Evolutionary conservation across 2,888 invertebrate genomes (phyloP), one percentile per base, ranked within the genome.

Genomic region (Trypoxylon attenuatum): DNA sequence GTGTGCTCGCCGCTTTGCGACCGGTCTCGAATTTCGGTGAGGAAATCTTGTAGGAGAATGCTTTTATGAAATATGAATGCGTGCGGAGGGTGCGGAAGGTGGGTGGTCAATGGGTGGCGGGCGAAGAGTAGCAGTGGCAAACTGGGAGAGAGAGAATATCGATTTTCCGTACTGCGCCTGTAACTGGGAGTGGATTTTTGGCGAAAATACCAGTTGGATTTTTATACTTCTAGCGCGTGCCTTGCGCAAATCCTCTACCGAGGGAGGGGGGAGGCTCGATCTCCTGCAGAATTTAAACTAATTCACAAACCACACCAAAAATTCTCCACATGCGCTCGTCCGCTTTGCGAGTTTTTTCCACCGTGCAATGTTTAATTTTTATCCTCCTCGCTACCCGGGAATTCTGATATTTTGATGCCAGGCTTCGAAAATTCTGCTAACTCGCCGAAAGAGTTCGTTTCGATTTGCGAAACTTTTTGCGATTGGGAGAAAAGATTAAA

Each of bases 11-110:
- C 5, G 4, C 1, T 6, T 8, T 49, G 19, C 16, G 19, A 57
- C 18, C 25, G 45, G 10, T 19, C 50, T 25, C 54, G 42, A 22
- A 5, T 54, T 43, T 33, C 49, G 45, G 54, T 23, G 45, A 52
- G 39, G 51, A 56, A 57, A 53, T 49, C 63, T 66, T 19, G 39
- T 23, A 33, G 3, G 16, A 25, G 21, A 52, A 21, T 46, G 16
- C 18, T 50, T 33, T 23, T 2, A 15, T 54, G 67, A 63, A 60
- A 43, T 59, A 60, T 39, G 56, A 63, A 57, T 66, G 47, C 47
- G 13, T 38, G 45, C 47, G 1, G 8, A 8, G 15, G 46, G n/a
- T n/a, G 19, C 16, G 16, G 43, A 45, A 19, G 43, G 45, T n/a
- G n/a, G n/a, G n/a, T n/a, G n/a, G n/a, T n/a, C n/a, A n/a, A n/a